phyloP scores from a whole-genome alignment of 2,797 vertebrate genomes.

The Podarcis lilfordi region DNA sequence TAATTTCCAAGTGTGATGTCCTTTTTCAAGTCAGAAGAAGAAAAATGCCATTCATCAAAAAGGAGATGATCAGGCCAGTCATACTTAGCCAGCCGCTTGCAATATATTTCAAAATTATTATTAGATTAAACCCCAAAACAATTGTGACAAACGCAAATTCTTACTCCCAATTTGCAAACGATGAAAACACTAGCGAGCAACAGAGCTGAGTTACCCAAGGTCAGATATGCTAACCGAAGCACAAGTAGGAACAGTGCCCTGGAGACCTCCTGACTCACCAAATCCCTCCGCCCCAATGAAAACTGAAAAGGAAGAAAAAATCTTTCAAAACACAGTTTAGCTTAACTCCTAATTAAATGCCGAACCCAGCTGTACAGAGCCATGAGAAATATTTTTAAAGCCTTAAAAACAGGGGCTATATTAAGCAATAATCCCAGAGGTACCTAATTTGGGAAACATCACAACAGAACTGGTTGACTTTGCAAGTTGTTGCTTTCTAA shows the following conservation, averaged over 20 bases:
- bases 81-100: conserved; percentile 7
- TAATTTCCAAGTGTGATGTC: neutral
- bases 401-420: conserved; percentile 42
- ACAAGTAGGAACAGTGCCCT: conserved; percentile 58
- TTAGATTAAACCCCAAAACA: neutral
- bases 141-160: conserved; percentile 6
- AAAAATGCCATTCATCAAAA: neutral
- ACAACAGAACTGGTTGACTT: conserved; percentile 45
- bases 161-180: neutral
- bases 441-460: conserved; percentile 60
- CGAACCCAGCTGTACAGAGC: conserved; percentile 72
- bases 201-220: conserved; percentile 23
- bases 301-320: conserved; percentile 56
- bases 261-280: conserved; percentile 48
- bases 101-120: conserved; percentile 34
- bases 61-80: neutral
- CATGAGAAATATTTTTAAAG: conserved; percentile 62
- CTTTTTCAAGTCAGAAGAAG: neutral
- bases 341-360: conserved; percentile 68
- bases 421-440: conserved; percentile 56
- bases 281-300: conserved; percentile 12
- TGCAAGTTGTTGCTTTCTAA: conserved; percentile 51
- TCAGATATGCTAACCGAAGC: neutral
- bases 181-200: neutral
- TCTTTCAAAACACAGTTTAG: conserved; percentile 63